Conservation (phyloP, 2,888 invertebrate species). For the Gari tellinella region DNA sequence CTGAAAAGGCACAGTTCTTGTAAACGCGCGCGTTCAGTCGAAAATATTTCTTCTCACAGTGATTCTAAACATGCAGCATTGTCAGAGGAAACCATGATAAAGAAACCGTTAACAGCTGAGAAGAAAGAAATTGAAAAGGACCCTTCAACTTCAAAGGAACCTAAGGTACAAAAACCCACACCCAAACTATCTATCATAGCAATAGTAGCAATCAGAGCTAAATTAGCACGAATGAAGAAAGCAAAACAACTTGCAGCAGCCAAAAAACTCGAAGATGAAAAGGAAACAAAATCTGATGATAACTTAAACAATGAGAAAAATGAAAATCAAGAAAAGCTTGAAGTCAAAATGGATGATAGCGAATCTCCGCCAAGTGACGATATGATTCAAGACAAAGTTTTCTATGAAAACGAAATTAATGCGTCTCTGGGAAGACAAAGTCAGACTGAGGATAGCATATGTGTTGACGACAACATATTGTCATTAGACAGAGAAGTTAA, state of each 20-base stretch:
- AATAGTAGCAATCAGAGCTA: constrained; percentile 53
- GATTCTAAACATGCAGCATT: not conserved
- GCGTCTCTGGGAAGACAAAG: constrained; percentile 59
- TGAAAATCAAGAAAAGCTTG: constrained; percentile 6
- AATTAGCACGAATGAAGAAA: constrained; percentile 51
- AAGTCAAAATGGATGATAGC: not conserved
- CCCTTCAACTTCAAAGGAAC: not conserved
- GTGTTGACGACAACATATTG: not conserved
- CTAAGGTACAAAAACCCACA: constrained; percentile 16
- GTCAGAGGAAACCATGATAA: not conserved
- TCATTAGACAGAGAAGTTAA: constrained; percentile 65
- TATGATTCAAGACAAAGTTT: constrained; percentile 59
- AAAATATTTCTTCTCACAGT: constrained; percentile 1
- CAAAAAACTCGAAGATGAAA: constrained; percentile 12
- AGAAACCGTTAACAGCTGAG: constrained; percentile 7
- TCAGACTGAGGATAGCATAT: not conserved
- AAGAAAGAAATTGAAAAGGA: constrained; percentile 1
- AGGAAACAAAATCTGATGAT: constrained; percentile 16
- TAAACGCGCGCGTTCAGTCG: constrained; percentile 17
- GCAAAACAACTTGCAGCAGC: constrained; percentile 35
- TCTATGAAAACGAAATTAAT: constrained; percentile 76
- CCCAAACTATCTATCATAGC: constrained; percentile 57
- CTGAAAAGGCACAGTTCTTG: constrained; percentile 4
- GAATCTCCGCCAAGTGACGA: constrained; percentile 7
- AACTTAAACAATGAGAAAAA: constrained; percentile 7